A percentile compares a stretch with the other conserved stretches of the same genome.
Conservation (phyloP, 2,113 vertebrate genomes). For the Cryptoleucopteryx plumbea region DNA sequence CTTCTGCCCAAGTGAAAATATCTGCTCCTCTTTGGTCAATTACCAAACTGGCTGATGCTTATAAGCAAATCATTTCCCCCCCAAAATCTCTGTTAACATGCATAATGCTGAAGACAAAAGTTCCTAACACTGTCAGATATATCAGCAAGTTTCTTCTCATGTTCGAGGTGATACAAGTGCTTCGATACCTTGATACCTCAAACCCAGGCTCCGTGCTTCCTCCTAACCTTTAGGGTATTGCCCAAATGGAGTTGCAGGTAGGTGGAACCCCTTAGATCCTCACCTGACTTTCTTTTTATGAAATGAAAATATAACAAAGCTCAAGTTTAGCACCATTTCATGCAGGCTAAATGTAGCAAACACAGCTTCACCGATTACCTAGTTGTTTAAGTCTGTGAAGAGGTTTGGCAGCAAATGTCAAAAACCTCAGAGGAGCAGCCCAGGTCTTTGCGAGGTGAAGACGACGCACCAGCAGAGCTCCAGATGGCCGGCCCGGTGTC, state of each 20-base stretch:
- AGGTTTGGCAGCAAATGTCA: background rate
- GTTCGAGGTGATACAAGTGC: background rate
- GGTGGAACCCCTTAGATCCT: background rate
- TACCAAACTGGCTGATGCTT: background rate
- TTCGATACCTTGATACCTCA: background rate
- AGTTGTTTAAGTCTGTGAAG: background rate
- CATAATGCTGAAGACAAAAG: background rate
- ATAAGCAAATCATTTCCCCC: background rate
- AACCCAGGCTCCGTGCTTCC: background rate
- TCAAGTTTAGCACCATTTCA: background rate
- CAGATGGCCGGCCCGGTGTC: accelerated
- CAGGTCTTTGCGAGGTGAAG: background rate
- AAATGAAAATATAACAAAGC: background rate
- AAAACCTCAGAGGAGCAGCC: background rate
- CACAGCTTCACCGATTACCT: background rate
- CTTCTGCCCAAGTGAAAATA: background rate
- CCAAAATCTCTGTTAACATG: accelerated
- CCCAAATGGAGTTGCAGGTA: background rate
- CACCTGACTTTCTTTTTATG: background rate
- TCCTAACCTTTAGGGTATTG: background rate
- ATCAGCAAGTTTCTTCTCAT: background rate
- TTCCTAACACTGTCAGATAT: background rate
- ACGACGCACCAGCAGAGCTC: too few species aligned
- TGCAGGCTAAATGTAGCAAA: background rate
- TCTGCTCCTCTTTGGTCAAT: background rate